Conservation (phyloP, 2,888 invertebrate genomes). For the Charanyca ferruginea region DNA sequence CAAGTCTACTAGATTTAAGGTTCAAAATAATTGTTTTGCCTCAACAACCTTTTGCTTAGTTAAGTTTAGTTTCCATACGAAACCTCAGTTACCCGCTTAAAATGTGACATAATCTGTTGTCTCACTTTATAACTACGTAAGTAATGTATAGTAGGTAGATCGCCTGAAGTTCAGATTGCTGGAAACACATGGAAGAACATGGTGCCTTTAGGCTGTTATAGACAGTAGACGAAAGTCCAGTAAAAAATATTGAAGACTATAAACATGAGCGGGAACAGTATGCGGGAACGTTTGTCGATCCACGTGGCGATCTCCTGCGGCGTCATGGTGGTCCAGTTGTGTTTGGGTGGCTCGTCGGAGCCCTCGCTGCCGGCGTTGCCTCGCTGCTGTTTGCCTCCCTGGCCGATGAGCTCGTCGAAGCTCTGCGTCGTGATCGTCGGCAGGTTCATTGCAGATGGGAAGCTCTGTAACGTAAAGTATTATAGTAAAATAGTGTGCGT, state of each 20-base stretch:
- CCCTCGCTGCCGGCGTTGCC: conserved; percentile 79
- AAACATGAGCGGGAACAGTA: conserved; percentile 95
- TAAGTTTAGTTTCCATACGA: conserved; percentile 32
- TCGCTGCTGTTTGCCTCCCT: conserved; percentile 69
- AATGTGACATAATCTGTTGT: conserved; percentile 9
- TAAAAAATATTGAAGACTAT: conserved; percentile 95
- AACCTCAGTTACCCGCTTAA: conserved; percentile 6
- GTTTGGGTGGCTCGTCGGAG: conserved; percentile 82
- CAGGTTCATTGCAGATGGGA: conserved; percentile 92
- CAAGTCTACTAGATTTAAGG: conserved; percentile 35
- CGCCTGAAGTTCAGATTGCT: conserved; percentile 1
- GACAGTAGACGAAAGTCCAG: conserved; percentile 94
- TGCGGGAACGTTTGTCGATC: conserved; percentile 95
- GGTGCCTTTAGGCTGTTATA: conserved; percentile 65
- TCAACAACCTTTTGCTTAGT: conserved; percentile 27
- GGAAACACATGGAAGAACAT: conserved; percentile 7
- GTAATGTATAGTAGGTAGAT: conserved; percentile 1
- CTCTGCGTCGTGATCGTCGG: conserved; percentile 94
- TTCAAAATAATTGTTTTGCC: conserved; percentile 19
- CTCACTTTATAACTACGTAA: conserved; percentile 1
- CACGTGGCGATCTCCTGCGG: conserved; percentile 97
- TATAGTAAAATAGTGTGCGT: neutral
- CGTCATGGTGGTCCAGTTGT: conserved; percentile 95
- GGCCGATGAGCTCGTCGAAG: conserved; percentile 91
- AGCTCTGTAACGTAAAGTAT: conserved; percentile 87